A percentile compares a stretch with the other conserved stretches of the same genome.
Evolutionary conservation across 2,797 vertebrate genomes (phyloP).

Genomic region (Enteromius thamalakanensis): DNA sequence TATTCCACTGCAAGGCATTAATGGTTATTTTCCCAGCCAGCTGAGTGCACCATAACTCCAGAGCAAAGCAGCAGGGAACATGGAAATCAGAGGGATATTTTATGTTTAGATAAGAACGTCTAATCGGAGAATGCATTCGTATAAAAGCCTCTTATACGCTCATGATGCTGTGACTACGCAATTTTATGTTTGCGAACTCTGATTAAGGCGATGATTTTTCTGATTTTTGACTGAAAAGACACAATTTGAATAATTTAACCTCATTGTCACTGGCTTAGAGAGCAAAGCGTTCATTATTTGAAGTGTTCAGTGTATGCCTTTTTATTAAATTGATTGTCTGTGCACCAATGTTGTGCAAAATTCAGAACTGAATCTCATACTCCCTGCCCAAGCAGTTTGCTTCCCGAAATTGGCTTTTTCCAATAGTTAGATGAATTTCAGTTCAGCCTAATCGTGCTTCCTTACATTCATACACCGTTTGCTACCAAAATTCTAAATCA

Average conservation of each 20-base stretch:
- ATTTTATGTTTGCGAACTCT: slow-evolving; percentile 19
- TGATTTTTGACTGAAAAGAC: background rate
- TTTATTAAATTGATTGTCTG: background rate
- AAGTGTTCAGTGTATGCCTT: background rate
- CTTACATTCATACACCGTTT: background rate
- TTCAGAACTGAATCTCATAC: background rate
- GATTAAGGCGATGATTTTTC: background rate
- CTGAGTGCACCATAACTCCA: slow-evolving; percentile 63
- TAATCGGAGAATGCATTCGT: slow-evolving; percentile 2
- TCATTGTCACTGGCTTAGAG: background rate
- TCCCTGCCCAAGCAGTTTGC: background rate
- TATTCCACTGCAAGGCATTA: slow-evolving; percentile 55
- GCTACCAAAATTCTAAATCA: background rate
- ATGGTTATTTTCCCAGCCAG: slow-evolving; percentile 59
- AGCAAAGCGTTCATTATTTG: background rate
- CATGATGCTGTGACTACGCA: background rate
- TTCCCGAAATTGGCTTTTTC: background rate
- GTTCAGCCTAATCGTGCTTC: background rate
- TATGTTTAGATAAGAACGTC: slow-evolving; percentile 51
- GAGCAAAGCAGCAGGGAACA: slow-evolving; percentile 49
- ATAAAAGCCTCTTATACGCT: slow-evolving; percentile 20
- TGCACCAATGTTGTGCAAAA: background rate
- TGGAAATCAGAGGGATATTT: slow-evolving; percentile 54
- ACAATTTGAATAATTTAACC: slow-evolving; percentile 5
- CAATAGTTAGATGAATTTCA: background rate